phyloP scores from a whole-genome alignment of 1,140 invertebrate genomes.

The Cecropterus lyciades region DNA sequence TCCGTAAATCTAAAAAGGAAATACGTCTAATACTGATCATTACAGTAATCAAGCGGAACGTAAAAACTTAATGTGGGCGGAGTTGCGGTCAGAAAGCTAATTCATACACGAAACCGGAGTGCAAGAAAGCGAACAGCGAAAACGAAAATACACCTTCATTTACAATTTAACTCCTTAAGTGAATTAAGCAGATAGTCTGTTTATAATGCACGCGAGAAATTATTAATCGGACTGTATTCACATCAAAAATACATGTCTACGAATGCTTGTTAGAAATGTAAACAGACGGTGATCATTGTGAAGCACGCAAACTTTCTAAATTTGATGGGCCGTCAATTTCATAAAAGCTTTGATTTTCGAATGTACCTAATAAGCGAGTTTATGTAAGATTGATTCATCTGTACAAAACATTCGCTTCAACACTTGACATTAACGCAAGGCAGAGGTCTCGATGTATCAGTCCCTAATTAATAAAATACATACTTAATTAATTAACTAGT shows the following conservation, averaged over 20 bases:
- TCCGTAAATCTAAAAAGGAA: conserved; percentile 2
- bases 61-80: conserved; percentile 16
- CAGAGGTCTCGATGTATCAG: conserved; percentile 1
- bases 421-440: background rate
- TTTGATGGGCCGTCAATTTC: conserved; percentile 72
- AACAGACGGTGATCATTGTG: conserved; percentile 67
- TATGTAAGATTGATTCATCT: conserved; percentile 25
- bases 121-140: conserved; percentile 46
- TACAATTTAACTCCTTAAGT: conserved; percentile 39
- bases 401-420: background rate
- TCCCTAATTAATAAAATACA: background rate
- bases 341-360: conserved; percentile 31
- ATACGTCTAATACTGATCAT: conserved; percentile 2
- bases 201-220: conserved; percentile 23
- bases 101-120: conserved; percentile 29
- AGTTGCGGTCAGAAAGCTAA: conserved; percentile 18
- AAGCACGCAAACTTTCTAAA: conserved; percentile 74
- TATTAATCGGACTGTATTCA: conserved; percentile 24
- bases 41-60: conserved; percentile 7
- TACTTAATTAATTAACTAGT: conserved; percentile 1
- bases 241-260: conserved; percentile 14
- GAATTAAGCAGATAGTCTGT: conserved; percentile 11
- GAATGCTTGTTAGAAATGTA: conserved; percentile 59
- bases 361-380: conserved; percentile 26
- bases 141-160: conserved; percentile 45